phyloP scores from a whole-genome alignment of 2,797 vertebrate genomes.

The Cyprinodon diabolis region DNA sequence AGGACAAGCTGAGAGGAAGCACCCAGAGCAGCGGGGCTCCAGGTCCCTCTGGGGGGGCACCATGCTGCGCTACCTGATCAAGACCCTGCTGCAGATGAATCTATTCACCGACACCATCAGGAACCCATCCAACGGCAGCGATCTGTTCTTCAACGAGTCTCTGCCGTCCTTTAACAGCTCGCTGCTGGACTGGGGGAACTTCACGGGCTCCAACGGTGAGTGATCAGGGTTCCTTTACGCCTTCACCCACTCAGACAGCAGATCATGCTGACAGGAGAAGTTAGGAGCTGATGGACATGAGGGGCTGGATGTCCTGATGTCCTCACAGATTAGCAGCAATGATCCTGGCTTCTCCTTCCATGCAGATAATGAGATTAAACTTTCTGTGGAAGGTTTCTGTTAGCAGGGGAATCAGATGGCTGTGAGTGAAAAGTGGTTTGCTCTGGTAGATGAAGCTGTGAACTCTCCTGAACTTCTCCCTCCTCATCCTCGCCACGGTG shows the following conservation, averaged over 20 bases:
- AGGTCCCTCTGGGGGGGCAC: conserved; percentile 49
- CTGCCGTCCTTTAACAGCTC: conserved; percentile 80
- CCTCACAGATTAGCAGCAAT: background rate
- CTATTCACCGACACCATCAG: conserved; percentile 91
- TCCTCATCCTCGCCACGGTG: background rate
- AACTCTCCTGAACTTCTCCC: background rate
- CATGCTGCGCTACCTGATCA: conserved; percentile 97
- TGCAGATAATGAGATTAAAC: background rate
- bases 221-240: background rate
- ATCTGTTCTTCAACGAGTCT: conserved; percentile 83
- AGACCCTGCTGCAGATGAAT: conserved; percentile 97
- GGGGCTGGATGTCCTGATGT: too few relatives aligned
- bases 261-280: background rate
- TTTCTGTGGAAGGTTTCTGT: background rate
- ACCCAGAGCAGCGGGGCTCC: conserved; percentile 1
- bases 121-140: conserved; percentile 84
- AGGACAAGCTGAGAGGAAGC: conserved; percentile 22
- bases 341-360: background rate
- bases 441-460: conserved; percentile 53
- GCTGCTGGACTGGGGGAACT: conserved; percentile 84
- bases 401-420: background rate
- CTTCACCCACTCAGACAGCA: background rate
- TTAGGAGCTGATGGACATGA: background rate
- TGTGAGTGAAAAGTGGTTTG: conserved; percentile 28
- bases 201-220: conserved; percentile 87